Evolutionary conservation across 2,113 vertebrate genomes (phyloP).

Genomic region (Geococcyx californianus): DNA sequence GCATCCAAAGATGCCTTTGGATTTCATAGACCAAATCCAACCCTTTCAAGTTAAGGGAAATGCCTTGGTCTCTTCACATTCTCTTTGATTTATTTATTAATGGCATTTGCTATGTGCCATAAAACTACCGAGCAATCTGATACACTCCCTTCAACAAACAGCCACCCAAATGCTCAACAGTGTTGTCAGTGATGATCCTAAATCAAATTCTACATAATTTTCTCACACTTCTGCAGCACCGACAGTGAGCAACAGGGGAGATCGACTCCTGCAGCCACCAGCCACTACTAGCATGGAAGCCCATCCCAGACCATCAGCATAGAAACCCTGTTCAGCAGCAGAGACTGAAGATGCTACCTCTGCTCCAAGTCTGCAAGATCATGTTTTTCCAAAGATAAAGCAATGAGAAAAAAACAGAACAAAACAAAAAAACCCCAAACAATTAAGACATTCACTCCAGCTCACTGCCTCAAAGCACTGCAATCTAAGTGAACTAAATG

Average conservation of each 20-base stretch:
- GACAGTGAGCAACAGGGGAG: fast-evolving
- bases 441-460: neutral
- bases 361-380: neutral
- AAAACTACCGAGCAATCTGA: neutral
- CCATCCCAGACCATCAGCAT: neutral
- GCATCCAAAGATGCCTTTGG: too few relatives aligned
- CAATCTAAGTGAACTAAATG: neutral
- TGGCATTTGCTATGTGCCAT: neutral
- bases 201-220: neutral
- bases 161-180: neutral
- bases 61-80: neutral
- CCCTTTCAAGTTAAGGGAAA: neutral
- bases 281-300: neutral
- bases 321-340: neutral
- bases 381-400: neutral
- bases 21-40: neutral
- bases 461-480: neutral
- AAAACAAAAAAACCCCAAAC: neutral
- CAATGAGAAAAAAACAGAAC: neutral
- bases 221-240: neutral
- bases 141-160: neutral
- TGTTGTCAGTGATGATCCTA: neutral
- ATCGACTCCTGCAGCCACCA: neutral
- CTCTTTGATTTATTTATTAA: neutral
- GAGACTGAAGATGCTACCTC: neutral